Base-by-base conservation (phyloP, 2,888 invertebrate species). In the Plebejus melissa region DNA sequence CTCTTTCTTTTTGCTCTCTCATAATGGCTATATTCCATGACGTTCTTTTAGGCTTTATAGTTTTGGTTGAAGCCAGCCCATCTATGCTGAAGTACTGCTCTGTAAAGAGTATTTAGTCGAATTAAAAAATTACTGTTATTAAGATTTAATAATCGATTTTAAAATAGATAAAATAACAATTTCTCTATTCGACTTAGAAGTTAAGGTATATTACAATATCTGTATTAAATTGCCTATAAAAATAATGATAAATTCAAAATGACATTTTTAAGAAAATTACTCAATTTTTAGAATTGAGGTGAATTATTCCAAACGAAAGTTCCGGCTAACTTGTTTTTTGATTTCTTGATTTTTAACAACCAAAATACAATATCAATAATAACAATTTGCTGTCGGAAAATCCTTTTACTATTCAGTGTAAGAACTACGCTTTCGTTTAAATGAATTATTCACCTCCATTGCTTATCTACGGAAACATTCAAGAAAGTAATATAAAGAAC, bases 401-500 rank as follows among this genome's bases (percentile, higher is more conserved):
- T 58, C 6, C 2, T 58, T 83, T 82, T 87, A 90, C 90, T 90
- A 46, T 84, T 87, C 87, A 90, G 83, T 91, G 90, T 83, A 91
- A 91, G 91, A 91, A 80, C 76, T 82, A 81, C 79, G 83, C 81
- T 82, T 81, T 84, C 80, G 82, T 79, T 78, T 75, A 76, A 74
- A 74, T 0, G 22, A 22, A 69, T 13, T 58, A 69, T 32, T 76
- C 22, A 74, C 41, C 60, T 60, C 22, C 22, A 60, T 28, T 28
- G 11, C 60, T 28, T 60, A 22, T 60, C 28, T 69, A 60, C 79
- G 77, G 79, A 77, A 74, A 77, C 77, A 79, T 80, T 83, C 87
- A 88, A 79, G 85, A 86, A 74, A 89, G 76, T 78, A 90, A 78
- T 81, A 87, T 80, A 80, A 87, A 83, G 82, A 88, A 76, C 41